phyloP scores from a whole-genome alignment of 2,113 vertebrate species.

The Malaclemys terrapin region DNA sequence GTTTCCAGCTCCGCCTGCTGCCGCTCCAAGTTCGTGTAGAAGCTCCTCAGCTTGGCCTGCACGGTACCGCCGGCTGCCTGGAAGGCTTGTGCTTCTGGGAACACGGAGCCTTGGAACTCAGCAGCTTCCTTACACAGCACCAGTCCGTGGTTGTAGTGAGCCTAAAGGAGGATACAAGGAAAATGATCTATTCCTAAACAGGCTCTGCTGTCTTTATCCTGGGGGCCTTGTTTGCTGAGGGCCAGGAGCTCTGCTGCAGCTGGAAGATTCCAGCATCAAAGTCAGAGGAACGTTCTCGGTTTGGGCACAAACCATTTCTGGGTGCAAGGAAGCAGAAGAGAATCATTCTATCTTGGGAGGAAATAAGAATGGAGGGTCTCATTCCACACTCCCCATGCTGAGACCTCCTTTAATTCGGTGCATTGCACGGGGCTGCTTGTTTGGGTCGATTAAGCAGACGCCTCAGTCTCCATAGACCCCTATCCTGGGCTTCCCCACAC shows the following conservation, averaged over 20 bases:
- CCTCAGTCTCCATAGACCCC: rapidly evolving
- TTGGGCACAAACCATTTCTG: background rate
- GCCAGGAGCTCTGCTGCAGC: rapidly evolving
- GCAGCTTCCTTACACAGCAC: slow-evolving; percentile 83
- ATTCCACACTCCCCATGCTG: background rate
- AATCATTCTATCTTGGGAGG: rapidly evolving
- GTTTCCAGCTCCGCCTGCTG: slow-evolving; percentile 82
- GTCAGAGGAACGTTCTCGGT: rapidly evolving
- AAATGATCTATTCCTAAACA: rapidly evolving
- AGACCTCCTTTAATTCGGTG: rapidly evolving
- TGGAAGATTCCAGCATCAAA: rapidly evolving
- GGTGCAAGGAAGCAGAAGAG: background rate
- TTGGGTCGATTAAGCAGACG: background rate
- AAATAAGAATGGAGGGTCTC: background rate
- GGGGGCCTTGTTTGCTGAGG: rapidly evolving
- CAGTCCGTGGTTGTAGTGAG: slow-evolving; percentile 80
- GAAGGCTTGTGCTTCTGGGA: slow-evolving; percentile 82
- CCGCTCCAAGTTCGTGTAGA: slow-evolving; percentile 84
- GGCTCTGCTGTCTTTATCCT: background rate
- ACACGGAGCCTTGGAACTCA: background rate
- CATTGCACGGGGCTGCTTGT: rapidly evolving
- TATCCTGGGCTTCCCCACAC: background rate
- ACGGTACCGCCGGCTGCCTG: slow-evolving; percentile 78
- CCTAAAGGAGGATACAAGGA: slow-evolving; percentile 72
- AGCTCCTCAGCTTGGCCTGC: slow-evolving; percentile 84